These are phyloP conservation scores for Zootermopsis nevadensis DNA, from an alignment of 2,888 invertebrate species.

Conservation along the genomic window DNA sequence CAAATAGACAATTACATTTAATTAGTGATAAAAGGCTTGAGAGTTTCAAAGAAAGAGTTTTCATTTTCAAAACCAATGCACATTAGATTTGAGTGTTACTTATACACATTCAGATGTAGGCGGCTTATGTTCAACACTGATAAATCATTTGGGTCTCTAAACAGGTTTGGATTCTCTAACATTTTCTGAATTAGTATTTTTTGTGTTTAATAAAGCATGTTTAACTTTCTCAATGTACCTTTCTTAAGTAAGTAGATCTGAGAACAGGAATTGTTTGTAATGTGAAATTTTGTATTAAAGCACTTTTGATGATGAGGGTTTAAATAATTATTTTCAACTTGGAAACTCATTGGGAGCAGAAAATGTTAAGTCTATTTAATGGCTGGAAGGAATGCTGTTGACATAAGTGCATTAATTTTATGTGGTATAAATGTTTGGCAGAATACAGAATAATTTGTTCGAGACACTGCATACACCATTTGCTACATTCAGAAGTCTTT, in stretches of 20 bases:
- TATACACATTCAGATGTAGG: not conserved
- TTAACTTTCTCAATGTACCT: conserved; percentile 29
- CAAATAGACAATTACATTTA: not conserved
- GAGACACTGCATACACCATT: too few species aligned
- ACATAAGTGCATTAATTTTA: too few species aligned
- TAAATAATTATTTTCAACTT: too few species aligned
- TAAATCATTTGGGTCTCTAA: not conserved
- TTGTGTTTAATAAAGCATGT: conserved; percentile 24
- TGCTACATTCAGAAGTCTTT: too few species aligned
- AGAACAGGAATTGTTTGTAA: too few species aligned
- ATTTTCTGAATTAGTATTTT: not conserved
- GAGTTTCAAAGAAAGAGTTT: not conserved
- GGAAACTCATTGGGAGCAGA: too few species aligned
- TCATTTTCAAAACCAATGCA: not conserved
- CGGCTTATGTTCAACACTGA: not conserved
- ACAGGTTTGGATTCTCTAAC: not conserved
- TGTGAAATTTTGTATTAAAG: too few species aligned
- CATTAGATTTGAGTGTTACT: not conserved
- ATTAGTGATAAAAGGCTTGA: not conserved
- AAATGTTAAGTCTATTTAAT: too few species aligned
- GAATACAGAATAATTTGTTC: too few species aligned
- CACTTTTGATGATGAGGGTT: too few species aligned
- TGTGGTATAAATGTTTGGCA: too few species aligned
- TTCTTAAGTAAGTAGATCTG: conserved; percentile 1
- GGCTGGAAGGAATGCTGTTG: too few species aligned